A percentile compares a stretch with the other conserved stretches of the same genome.
Evolutionary conservation across 2,888 invertebrate species (phyloP).

Genomic region (Odontocerum albicorne): DNA sequence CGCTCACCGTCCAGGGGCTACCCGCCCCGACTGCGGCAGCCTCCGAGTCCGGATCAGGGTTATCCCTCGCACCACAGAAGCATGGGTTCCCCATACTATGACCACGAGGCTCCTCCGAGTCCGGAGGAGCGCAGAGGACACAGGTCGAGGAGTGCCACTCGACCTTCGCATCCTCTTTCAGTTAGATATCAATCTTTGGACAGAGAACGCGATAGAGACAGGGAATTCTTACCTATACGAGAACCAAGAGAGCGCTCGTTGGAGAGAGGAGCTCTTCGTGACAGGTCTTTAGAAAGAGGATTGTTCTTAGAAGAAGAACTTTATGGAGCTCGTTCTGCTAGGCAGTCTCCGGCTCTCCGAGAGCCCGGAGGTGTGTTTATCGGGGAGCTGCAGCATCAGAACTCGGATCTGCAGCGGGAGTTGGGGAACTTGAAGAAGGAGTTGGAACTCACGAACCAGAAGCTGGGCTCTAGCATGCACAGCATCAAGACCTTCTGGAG

Average conservation of each 20-base stretch:
- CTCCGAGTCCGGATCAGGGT: conserved; percentile 50
- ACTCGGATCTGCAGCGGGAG: conserved; percentile 92
- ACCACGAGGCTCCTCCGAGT: conserved; percentile 82
- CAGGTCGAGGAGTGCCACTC: conserved; percentile 79
- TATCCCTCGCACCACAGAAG: conserved; percentile 53
- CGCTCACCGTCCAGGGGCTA: conserved; percentile 84
- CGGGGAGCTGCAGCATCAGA: conserved; percentile 90
- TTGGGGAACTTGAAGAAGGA: conserved; percentile 90
- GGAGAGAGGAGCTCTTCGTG: conserved; percentile 62
- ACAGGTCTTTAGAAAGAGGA: conserved; percentile 67
- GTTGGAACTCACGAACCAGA: conserved; percentile 94
- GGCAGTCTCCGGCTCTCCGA: conserved; percentile 68
- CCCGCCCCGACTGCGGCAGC: conserved; percentile 62
- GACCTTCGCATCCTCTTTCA: conserved; percentile 58
- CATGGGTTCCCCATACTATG: conserved; percentile 68
- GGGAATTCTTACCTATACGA: conserved; percentile 85
- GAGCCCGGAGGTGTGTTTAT: conserved; percentile 69
- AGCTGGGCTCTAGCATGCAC: conserved; percentile 98
- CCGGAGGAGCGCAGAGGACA: conserved; percentile 84
- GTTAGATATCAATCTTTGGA: conserved; percentile 73
- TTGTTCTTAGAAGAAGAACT: conserved; percentile 72
- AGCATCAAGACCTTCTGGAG: conserved; percentile 99
- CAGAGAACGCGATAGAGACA: conserved; percentile 72
- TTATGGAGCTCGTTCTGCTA: conserved; percentile 64
- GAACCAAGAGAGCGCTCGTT: conserved; percentile 70